Evolutionary conservation across 2,888 invertebrate genomes (phyloP), one percentile per base, ranked within the genome.

Genomic region (Drosophila buzzatii): DNA sequence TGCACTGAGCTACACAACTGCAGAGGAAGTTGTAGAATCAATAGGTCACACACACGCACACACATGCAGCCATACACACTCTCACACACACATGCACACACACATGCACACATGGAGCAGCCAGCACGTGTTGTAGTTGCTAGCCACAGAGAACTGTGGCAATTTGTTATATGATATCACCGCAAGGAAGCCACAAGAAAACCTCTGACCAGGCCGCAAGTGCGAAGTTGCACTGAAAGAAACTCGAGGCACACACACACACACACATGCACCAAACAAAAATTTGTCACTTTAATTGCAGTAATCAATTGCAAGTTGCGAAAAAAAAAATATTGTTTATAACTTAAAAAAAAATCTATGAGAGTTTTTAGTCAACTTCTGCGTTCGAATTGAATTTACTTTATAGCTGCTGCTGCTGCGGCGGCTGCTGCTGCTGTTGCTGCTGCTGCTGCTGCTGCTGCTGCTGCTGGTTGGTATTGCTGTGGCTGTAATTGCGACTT

Each of bases 171-270:
- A 85, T 90, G 90, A 85, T 89, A 85, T 88, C 85, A 85, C 85
- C 88, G 66, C 87, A 81, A 78, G 79, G 85, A 90, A 85, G 86
- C 90, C 82, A 85, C 86, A 85, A 73, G 49, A 49, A 82, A 90
- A 66, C 65, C 80, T 74, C 60, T 58, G 31, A 58, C 47, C 51
- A 60, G 51, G 39, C 27, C 53, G 56, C 47, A 63, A 53, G 62
- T n/a, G 58, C 65, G 59, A 66, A 79, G 59, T 70, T 52, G 53
- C 70, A 66, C 10, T 31, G 52, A 10, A 23, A 59, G 53, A 3
- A 44, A 51, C 49, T 51, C 45, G n/a, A 7, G 23, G 31, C 33
- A 18, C 59, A 59, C 62, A 20, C 18, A 64, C 42, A 12, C 10
- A 20, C 37, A 18, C 31, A 45, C 52, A 31, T 3, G 53, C 37